Evolutionary conservation across 2,113 vertebrate species (phyloP).

Genomic region (Equus quagga): DNA sequence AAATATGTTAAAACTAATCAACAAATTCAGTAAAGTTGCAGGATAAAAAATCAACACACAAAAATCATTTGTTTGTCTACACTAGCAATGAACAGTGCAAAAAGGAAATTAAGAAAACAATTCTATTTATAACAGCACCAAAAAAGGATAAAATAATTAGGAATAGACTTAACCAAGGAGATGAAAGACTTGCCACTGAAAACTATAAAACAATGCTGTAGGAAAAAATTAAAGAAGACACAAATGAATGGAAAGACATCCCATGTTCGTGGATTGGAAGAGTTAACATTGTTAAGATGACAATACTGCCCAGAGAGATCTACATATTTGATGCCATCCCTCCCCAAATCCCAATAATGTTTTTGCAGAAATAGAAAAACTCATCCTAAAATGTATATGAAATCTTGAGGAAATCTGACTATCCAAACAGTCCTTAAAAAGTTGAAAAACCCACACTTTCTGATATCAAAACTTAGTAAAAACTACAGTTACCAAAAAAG

Average conservation of each 20-base stretch:
- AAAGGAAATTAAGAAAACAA: background rate
- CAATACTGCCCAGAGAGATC: no score
- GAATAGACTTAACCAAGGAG: background rate
- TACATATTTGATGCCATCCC: no score
- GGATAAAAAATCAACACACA: background rate
- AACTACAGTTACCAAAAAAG: no score
- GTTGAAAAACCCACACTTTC: no score
- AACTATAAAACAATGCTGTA: background rate
- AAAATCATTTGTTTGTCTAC: background rate
- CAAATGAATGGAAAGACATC: background rate
- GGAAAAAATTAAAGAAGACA: background rate
- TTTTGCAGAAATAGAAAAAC: no score
- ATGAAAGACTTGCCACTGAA: background rate
- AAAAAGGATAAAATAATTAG: background rate
- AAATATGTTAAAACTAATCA: background rate
- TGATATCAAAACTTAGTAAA: no score
- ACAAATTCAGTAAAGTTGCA: background rate
- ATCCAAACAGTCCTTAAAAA: no score
- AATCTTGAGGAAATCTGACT: no score
- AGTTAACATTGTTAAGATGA: background rate
- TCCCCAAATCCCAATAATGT: no score
- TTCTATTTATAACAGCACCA: no score
- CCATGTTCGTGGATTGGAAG: background rate
- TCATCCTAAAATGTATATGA: no score
- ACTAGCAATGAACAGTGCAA: background rate